These are phyloP conservation scores for Rafetus swinhoei DNA, from an alignment of 2,113 vertebrate genomes.

Conservation along the genomic window DNA sequence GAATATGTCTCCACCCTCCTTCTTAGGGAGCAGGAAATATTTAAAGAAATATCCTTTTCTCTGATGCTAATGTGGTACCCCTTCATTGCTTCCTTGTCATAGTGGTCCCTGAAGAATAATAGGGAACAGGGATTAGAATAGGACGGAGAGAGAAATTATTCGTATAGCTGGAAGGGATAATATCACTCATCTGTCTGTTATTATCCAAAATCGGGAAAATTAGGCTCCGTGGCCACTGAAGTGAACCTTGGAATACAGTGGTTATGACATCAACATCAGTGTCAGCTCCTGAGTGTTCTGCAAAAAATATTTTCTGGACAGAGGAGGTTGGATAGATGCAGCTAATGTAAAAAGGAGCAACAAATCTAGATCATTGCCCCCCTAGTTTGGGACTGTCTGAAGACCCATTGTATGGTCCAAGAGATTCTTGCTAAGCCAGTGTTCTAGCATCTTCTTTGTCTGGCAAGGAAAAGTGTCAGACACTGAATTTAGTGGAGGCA, in stretches of 20 bases:
- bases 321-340: background rate
- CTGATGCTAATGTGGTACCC: no score
- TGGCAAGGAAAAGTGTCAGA: background rate
- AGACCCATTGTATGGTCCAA: no score
- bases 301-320: background rate
- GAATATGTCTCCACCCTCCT: no score
- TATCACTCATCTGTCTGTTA: background rate
- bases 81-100: no score
- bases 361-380: background rate
- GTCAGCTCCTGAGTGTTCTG: background rate
- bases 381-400: background rate
- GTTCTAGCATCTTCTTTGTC: no score
- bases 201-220: background rate
- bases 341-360: background rate
- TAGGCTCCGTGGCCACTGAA: background rate
- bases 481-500: background rate
- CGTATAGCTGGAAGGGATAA: no score
- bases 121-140: no score
- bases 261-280: background rate
- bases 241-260: background rate
- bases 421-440: no score
- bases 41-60: no score
- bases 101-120: no score
- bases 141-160: no score
- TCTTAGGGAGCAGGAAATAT: no score